These are phyloP conservation scores for Nothura maculosa DNA, from an alignment of 2,797 vertebrate species.

Conservation along the genomic window DNA sequence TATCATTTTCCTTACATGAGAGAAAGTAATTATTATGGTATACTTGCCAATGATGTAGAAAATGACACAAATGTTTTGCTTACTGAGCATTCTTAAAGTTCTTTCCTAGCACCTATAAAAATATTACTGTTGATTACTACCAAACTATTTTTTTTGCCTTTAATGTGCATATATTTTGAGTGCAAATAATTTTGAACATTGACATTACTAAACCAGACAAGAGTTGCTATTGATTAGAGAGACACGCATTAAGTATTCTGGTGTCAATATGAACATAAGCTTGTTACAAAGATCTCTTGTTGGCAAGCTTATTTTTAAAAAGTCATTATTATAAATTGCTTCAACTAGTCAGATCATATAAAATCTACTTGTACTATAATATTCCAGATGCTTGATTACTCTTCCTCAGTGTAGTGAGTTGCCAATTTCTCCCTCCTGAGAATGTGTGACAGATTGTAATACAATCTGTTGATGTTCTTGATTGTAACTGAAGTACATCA, in stretches of 20 bases:
- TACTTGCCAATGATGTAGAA: conserved; percentile 48
- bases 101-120: conserved; percentile 20
- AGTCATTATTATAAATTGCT: conserved; percentile 74
- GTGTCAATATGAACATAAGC: conserved; percentile 14
- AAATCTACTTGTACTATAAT: conserved; percentile 63
- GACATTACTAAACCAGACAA: conserved; percentile 3
- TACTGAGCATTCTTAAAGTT: conserved; percentile 57
- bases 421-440: conserved; percentile 78
- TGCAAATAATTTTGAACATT: neutral
- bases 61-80: conserved; percentile 63
- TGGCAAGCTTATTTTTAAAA: conserved; percentile 69
- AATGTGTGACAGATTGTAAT: conserved; percentile 80
- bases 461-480: conserved; percentile 80
- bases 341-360: conserved; percentile 67
- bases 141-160: neutral
- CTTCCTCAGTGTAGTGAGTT: conserved; percentile 72
- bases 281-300: conserved; percentile 32
- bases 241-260: neutral
- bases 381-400: conserved; percentile 82
- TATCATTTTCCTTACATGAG: conserved; percentile 20
- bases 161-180: neutral
- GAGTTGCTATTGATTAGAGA: conserved; percentile 22
- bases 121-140: conserved; percentile 47
- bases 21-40: conserved; percentile 31
- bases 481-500: conserved; percentile 66